phyloP scores from a whole-genome alignment of 2,113 vertebrate species.

The Crotalus horridus region DNA sequence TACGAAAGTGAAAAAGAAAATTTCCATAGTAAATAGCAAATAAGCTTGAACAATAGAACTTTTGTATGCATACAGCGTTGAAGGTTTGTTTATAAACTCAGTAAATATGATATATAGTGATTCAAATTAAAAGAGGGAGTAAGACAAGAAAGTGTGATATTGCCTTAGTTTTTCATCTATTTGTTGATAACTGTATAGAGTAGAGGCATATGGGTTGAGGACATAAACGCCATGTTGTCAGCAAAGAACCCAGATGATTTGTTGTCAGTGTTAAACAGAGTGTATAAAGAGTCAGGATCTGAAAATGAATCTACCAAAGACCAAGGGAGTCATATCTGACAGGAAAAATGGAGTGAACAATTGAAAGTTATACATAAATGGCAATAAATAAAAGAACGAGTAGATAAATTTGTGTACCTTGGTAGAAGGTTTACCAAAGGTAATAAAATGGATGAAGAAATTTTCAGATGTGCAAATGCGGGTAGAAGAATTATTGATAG shows the following conservation, averaged over 20 bases:
- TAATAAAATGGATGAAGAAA: not conserved
- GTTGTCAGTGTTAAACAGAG: not conserved
- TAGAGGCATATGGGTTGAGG: not conserved
- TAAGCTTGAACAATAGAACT: not conserved
- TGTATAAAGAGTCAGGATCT: not conserved
- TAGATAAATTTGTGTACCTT: not conserved
- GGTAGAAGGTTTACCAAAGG: not conserved
- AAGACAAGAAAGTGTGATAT: not conserved
- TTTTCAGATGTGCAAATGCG: not conserved
- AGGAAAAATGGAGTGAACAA: not conserved
- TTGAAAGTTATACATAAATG: not conserved
- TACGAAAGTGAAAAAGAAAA: not conserved
- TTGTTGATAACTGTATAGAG: not conserved
- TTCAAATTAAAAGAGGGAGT: not conserved
- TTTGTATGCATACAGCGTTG: not conserved
- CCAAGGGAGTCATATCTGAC: not conserved
- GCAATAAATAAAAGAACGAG: not conserved
- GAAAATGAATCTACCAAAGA: not conserved
- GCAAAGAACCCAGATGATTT: not conserved
- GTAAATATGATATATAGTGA: not conserved
- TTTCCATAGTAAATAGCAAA: not conserved
- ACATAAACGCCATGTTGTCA: not conserved
- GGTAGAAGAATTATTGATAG: not conserved
- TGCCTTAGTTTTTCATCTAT: not conserved
- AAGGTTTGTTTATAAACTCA: not conserved